Conservation (phyloP, 2,797 vertebrate genomes). For the Enteromius unitaeniatus region DNA sequence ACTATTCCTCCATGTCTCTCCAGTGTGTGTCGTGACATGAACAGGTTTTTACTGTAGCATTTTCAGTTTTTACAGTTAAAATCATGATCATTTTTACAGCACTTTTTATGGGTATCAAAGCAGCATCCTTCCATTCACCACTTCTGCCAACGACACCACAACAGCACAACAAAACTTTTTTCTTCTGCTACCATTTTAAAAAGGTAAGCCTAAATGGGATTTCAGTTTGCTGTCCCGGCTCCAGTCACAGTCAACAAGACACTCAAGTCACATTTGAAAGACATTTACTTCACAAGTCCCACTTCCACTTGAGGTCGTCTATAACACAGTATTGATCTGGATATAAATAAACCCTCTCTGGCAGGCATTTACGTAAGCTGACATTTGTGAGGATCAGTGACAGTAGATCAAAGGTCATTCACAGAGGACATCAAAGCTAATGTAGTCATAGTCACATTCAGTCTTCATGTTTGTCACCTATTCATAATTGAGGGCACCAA, state of each 20-base stretch:
- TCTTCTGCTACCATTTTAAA: neutral
- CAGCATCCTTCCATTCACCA: neutral
- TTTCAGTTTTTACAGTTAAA: too few species aligned
- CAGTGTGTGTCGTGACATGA: too few species aligned
- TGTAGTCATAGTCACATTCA: constrained; percentile 32
- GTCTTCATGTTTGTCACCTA: constrained; percentile 36
- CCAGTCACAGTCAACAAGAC: neutral
- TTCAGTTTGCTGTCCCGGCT: neutral
- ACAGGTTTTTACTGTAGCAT: too few species aligned
- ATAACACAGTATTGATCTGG: constrained; percentile 48
- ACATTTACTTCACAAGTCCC: constrained; percentile 44
- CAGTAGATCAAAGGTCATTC: constrained; percentile 43
- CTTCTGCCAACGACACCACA: neutral
- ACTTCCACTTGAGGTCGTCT: constrained; percentile 39
- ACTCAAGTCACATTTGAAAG: constrained; percentile 35
- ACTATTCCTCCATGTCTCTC: too few species aligned
- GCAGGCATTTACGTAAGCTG: constrained; percentile 48
- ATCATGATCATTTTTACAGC: too few species aligned
- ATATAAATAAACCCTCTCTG: constrained; percentile 53
- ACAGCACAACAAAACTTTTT: neutral
- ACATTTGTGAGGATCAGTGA: constrained; percentile 54
- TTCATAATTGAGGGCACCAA: constrained; percentile 40
- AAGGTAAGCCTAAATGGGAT: neutral
- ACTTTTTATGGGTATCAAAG: neutral
- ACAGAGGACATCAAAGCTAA: constrained; percentile 53